These are phyloP conservation scores for Tachycineta bicolor DNA, from an alignment of 2,113 vertebrate species.

Conservation along the genomic window DNA sequence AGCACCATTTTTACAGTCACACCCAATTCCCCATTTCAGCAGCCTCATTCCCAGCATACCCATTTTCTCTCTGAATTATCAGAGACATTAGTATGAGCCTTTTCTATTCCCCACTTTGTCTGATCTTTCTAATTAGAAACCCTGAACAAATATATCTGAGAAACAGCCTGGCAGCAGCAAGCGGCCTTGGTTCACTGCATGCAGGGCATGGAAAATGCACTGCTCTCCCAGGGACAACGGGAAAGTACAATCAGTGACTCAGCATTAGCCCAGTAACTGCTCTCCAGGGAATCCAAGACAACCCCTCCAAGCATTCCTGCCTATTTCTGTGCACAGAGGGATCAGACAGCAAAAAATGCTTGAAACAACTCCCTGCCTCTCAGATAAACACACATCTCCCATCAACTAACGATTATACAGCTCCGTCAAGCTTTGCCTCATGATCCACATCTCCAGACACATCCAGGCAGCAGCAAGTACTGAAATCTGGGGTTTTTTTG, in stretches of 20 bases:
- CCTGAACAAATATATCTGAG: background rate
- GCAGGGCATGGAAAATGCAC: background rate
- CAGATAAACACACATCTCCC: background rate
- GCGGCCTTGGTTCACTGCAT: background rate
- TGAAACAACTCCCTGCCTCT: background rate
- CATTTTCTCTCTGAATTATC: background rate
- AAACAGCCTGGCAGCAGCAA: background rate
- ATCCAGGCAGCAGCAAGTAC: background rate
- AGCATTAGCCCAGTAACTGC: background rate
- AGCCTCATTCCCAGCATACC: background rate
- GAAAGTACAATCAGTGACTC: background rate
- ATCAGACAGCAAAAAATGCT: background rate
- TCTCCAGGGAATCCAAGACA: background rate
- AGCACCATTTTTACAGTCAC: background rate
- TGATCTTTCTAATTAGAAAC: background rate
- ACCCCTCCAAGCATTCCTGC: background rate
- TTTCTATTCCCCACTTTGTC: background rate
- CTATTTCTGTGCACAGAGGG: background rate
- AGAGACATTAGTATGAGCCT: background rate
- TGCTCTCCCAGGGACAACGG: background rate
- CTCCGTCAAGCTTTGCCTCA: background rate
- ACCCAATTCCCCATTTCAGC: background rate
- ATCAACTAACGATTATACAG: background rate
- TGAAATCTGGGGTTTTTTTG: background rate
- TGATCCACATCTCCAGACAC: background rate